phyloP scores from a whole-genome alignment of 1,140 invertebrate species.

The Amyelois transitella region DNA sequence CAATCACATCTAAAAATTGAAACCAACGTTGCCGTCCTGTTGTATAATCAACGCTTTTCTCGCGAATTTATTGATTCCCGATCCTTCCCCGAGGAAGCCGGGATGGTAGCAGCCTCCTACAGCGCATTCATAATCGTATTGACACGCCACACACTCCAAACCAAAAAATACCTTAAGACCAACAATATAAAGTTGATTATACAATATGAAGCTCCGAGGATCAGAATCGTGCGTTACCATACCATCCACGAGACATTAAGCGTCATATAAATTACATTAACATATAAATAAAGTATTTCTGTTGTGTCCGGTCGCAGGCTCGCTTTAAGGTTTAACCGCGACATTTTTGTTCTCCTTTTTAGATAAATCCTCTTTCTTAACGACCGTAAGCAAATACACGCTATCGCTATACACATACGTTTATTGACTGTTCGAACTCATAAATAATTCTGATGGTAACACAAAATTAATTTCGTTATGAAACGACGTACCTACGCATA shows the following conservation, averaged over 20 bases:
- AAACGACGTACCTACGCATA: slow-evolving; percentile 36
- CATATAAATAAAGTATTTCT: slow-evolving; percentile 75
- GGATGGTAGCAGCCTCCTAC: slow-evolving; percentile 66
- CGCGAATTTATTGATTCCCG: slow-evolving; percentile 72
- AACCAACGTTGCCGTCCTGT: slow-evolving; percentile 53
- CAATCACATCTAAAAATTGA: slow-evolving; percentile 33
- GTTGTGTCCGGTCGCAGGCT: slow-evolving; percentile 47
- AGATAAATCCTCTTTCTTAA: slow-evolving; percentile 67
- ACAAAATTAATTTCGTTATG: slow-evolving; percentile 68
- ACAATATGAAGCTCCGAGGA: slow-evolving; percentile 30
- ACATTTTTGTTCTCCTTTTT: slow-evolving; percentile 69
- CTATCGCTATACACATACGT: slow-evolving; percentile 66
- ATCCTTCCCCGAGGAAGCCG: slow-evolving; percentile 59
- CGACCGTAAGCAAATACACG: slow-evolving; percentile 66
- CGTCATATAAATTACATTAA: slow-evolving; percentile 74
- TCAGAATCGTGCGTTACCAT: slow-evolving; percentile 70
- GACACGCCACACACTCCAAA: slow-evolving; percentile 45
- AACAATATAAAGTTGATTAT: slow-evolving; percentile 36
- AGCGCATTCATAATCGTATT: slow-evolving; percentile 72
- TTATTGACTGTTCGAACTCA: slow-evolving; percentile 67
- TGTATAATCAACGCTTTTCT: slow-evolving; percentile 71
- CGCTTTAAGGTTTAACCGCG: slow-evolving; percentile 53
- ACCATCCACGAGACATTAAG: slow-evolving; percentile 71
- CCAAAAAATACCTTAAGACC: slow-evolving; percentile 47
- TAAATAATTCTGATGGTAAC: slow-evolving; percentile 66